Base-by-base conservation (phyloP, 1,140 invertebrate species). In the Steinernema feltiae region DNA sequence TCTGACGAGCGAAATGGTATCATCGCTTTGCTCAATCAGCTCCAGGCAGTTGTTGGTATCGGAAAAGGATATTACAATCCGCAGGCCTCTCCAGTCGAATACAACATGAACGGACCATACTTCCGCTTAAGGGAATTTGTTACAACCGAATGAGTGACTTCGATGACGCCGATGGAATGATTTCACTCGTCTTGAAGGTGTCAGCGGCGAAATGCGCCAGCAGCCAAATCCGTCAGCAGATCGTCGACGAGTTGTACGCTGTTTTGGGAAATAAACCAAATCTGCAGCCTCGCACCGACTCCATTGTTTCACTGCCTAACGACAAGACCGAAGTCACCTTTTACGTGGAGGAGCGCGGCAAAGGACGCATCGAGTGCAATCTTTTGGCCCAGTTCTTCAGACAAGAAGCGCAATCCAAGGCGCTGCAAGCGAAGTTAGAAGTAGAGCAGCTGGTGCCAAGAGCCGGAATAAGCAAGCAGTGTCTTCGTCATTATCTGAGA, bases 151-250 rank as follows among this genome's bases (percentile, higher is more conserved):
- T 76, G 21, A 72, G 73, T 12, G 77, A 78, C 30, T 46, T 41
- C 27, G 75, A 74, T 1, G 77, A 78, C 30, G 69, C 70, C 29
- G 77, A 78, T 27, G 77, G 77, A 73, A 35, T 77, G 46, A 73
- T 78, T 1, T 71, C 74, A 0, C 48, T 78, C 15, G 70, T 78
- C 48, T 46, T 78, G 41, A 30, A 48, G 32, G 69, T 48, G 24
- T 32, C 73, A 1, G 48, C 46, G 30, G 21, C 32, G 24, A 71
- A 78, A n/a, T 30, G 69, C 12, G 73, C 53, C 21, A 53, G 41
- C 18, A 30, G 31, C 21, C 32, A 73, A 69, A 32, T 48, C 0
- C 46, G 46, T 15, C 74, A 76, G 32, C 31, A 30, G 18, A 29
- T 76, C 29, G 41, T 76, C 18, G 74, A 76, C 48, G 63, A 41